Percentiles rank a stretch among this genome's conserved stretches.
phyloP scores from a whole-genome alignment of 2,888 invertebrate genomes.

The Argynnis bischoffii region DNA sequence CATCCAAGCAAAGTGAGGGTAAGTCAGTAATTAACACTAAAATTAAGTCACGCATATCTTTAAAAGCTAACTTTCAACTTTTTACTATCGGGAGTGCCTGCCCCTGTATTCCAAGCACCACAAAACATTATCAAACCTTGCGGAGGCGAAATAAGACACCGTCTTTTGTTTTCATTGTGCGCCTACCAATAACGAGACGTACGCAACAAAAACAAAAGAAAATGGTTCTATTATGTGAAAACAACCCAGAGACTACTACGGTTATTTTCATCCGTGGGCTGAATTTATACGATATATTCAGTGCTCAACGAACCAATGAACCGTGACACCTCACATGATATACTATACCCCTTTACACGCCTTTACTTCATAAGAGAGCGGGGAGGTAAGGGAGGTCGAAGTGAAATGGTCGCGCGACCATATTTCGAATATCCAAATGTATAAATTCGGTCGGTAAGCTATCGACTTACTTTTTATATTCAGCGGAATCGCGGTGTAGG shows the following conservation, averaged over 20 bases:
- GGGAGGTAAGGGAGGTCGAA: constrained; percentile 46
- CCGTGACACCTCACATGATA: constrained; percentile 51
- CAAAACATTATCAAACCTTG: constrained; percentile 34
- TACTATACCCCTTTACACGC: constrained; percentile 32
- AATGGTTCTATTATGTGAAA: constrained; percentile 82
- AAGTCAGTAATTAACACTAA: too few species aligned
- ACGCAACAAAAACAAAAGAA: constrained; percentile 81
- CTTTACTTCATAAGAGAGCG: constrained; percentile 2
- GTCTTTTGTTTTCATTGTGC: constrained; percentile 79
- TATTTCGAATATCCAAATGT: constrained; percentile 82
- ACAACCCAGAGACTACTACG: constrained; percentile 77
- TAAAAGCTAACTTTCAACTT: not conserved
- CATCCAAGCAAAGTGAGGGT: too few species aligned
- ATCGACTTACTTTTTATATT: constrained; percentile 82
- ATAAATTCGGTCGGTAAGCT: constrained; percentile 80
- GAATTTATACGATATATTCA: constrained; percentile 81
- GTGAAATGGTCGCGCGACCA: constrained; percentile 57
- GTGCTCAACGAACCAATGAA: constrained; percentile 60
- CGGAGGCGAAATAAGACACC: constrained; percentile 74
- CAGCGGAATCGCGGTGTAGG: constrained; percentile 69
- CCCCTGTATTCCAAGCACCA: constrained; percentile 23
- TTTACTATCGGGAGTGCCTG: constrained; percentile 1
- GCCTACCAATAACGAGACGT: constrained; percentile 74
- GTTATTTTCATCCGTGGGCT: constrained; percentile 80
- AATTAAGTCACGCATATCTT: too few species aligned